A percentile compares a stretch with the other conserved stretches of the same genome.
Evolutionary conservation across 2,113 vertebrate genomes (phyloP).

Genomic region (Cinclus cinclus): DNA sequence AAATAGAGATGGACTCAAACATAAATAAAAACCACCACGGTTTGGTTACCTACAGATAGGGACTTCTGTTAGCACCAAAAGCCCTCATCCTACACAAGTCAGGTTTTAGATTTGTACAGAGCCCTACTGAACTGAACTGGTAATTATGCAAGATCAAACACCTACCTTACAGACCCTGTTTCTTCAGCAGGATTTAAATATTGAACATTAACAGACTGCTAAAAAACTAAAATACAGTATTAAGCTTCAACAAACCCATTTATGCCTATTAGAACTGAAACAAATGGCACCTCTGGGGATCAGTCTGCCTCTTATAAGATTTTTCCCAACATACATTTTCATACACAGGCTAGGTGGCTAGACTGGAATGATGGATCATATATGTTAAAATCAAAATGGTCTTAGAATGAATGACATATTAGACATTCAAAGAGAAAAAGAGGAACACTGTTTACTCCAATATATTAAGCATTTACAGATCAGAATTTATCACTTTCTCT

Average conservation of each 20-base stretch:
- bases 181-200: not conserved
- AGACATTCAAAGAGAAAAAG: not conserved
- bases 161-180: not conserved
- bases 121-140: not conserved
- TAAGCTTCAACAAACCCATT: not conserved
- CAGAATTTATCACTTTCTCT: not conserved
- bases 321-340: not conserved
- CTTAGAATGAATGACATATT: conserved; percentile 13
- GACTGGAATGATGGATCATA: not conserved
- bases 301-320: not conserved
- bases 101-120: not conserved
- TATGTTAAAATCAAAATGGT: not conserved
- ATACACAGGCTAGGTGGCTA: not conserved
- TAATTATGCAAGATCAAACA: not conserved
- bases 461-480: not conserved
- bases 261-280: not conserved
- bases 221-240: not conserved
- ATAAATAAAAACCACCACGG: not conserved
- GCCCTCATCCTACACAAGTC: not conserved
- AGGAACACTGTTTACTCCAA: not conserved
- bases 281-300: not conserved
- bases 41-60: not conserved
- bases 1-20: not conserved
- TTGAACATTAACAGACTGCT: not conserved
- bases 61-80: not conserved